These are phyloP conservation scores for Papilio machaon DNA, from an alignment of 1,140 invertebrate species.

Conservation along the genomic window DNA sequence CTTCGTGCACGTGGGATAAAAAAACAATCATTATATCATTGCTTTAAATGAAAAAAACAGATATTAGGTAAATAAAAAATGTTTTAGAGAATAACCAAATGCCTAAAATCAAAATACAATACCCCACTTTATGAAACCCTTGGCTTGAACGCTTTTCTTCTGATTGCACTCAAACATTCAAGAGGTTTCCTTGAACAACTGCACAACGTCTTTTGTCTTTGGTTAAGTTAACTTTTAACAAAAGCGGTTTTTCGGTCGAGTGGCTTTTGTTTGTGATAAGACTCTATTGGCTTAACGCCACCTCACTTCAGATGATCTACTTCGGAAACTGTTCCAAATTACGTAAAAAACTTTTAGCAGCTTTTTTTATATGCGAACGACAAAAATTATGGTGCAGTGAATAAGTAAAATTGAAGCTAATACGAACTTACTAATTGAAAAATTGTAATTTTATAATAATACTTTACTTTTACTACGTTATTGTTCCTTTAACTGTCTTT, in stretches of 20 bases:
- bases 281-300: conserved; percentile 32
- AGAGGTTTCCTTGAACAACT: conserved; percentile 6
- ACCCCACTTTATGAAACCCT: not conserved
- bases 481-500: too few species aligned
- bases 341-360: not conserved
- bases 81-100: not conserved
- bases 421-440: too few species aligned
- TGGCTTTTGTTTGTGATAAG: conserved; percentile 9
- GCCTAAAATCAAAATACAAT: not conserved
- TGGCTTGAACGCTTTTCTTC: not conserved
- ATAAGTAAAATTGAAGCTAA: too few species aligned
- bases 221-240: conserved; percentile 9
- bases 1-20: too few species aligned
- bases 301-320: not conserved
- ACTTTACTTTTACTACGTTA: too few species aligned
- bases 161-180: not conserved
- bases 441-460: too few species aligned
- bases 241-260: conserved; percentile 27
- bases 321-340: not conserved
- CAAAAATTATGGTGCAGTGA: too few species aligned
- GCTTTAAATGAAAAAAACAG: too few species aligned
- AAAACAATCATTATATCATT: too few species aligned
- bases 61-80: not conserved
- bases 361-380: too few species aligned
- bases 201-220: not conserved